Evolutionary conservation across 2,888 invertebrate species (phyloP), one percentile per base, ranked within the genome.

Genomic region (Stenodema calcarata): DNA sequence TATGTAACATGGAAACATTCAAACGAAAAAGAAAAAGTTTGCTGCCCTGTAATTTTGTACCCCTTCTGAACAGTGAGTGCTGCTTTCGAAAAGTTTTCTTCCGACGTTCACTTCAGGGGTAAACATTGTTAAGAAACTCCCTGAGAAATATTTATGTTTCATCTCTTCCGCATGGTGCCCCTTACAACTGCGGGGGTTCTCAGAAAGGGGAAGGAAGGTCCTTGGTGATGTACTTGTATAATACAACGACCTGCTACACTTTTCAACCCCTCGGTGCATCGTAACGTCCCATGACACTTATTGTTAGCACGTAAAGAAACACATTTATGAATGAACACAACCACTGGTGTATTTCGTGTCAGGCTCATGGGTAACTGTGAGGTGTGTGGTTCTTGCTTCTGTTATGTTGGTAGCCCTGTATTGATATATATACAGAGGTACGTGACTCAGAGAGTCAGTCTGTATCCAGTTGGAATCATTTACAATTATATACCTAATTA

Each of bases 101-200:
- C 75, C 42, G n/a, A 35, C 73, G 73, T 35, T 73, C 35, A 73
- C 35, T 73, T 73, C 73, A 73, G 35, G 42, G 42, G 75, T 75
- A 75, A 75, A 75, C 75, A 75, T 75, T 42, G 75, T 75, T 75
- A 42, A 75, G 75, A 35, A 75, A 35, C 35, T 75, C 42, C n/a
- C 23, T 18, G n/a, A 35, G 75, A 75, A 75, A 75, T 75, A 75
- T 75, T 75, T 75, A 75, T 75, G 75, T 75, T 75, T 75, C 75
- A 75, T 75, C 75, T 42, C 75, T 75, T 35, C 75, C 75, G 30
- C 35, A 75, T 42, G 35, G 35, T 75, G 35, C 75, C 9, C 35
- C 30, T 35, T 7, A n/a, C 18, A 42, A 50, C 54, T 54, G 16
- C 23, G 62, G 4, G 62, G n/a, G n/a, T n/a, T n/a, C n/a, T n/a